A percentile compares a stretch with the other conserved stretches of the same genome.
phyloP scores from a whole-genome alignment of 2,113 vertebrate species.

The Beaufortia kweichowensis region DNA sequence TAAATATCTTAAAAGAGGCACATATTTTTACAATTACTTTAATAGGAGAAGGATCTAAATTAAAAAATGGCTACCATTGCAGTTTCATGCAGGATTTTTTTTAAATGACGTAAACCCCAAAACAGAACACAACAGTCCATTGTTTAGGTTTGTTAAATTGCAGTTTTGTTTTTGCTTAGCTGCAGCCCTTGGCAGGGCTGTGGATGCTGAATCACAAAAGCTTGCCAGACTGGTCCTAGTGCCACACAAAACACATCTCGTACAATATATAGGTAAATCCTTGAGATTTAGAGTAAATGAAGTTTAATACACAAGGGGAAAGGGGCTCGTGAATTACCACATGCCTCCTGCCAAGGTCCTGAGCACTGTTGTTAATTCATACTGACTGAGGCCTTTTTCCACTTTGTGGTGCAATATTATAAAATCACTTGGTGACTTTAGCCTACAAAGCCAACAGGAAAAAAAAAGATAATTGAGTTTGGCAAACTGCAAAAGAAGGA shows the following conservation, averaged over 20 bases:
- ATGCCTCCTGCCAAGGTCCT: constrained; percentile 21
- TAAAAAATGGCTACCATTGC: not conserved
- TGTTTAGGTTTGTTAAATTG: constrained; percentile 3
- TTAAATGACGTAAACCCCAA: constrained; percentile 19
- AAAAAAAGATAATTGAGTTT: not conserved
- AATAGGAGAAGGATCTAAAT: not conserved
- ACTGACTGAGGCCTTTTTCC: constrained; percentile 27
- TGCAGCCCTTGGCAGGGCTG: constrained; percentile 7
- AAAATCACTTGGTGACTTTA: not conserved
- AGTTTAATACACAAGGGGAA: not conserved
- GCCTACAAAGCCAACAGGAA: not conserved
- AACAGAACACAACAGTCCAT: constrained; percentile 6
- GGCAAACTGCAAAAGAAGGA: not conserved
- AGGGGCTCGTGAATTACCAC: constrained; percentile 29
- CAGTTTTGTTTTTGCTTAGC: not conserved
- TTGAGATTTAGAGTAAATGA: not conserved
- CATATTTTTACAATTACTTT: not conserved
- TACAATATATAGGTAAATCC: constrained; percentile 14
- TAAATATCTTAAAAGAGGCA: not conserved
- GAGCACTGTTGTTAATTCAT: constrained; percentile 18
- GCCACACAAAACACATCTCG: constrained; percentile 9
- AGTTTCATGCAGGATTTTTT: not conserved
- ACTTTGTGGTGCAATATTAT: constrained; percentile 26
- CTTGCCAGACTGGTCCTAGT: not conserved
- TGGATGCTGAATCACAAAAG: constrained; percentile 25